phyloP scores from a whole-genome alignment of 2,113 vertebrate genomes.

The Rattus norvegicus region GRCr8 NC_086026.1:99373501-99374000 shows the following conservation, averaged over 20 bases:
- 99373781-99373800: neutral
- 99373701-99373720: neutral
- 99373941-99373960: neutral
- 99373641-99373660: neutral
- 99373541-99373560: too few species aligned
- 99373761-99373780: neutral
- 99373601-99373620: too few species aligned
- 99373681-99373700: neutral
- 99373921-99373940: too few species aligned
- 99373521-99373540: too few species aligned
- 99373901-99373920: neutral
- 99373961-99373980: neutral
- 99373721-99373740: neutral
- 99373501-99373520: neutral
- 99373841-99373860: rapidly evolving
- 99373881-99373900: neutral
- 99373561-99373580: too few species aligned
- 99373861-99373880: neutral
- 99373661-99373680: neutral
- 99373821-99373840: neutral
- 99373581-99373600: too few species aligned
- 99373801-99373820: neutral
- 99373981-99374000: neutral
- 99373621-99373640: too few species aligned
- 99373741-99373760: neutral